Percentiles rank a stretch among this genome's conserved stretches.
phyloP scores from a whole-genome alignment of 2,888 invertebrate genomes.

The Xestia sexstrigata region DNA sequence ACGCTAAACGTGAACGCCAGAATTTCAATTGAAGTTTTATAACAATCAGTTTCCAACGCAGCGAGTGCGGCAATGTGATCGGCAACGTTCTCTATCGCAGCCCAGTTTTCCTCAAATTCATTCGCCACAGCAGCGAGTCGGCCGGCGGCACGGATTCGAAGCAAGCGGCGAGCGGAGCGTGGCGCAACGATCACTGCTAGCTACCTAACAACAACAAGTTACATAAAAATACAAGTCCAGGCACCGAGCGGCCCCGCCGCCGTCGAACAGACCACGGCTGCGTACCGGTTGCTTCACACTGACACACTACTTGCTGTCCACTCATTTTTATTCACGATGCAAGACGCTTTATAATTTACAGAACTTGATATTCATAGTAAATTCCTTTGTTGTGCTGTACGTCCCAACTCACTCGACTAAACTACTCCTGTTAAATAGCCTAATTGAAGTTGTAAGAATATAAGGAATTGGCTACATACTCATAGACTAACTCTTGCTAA shows the following conservation, averaged over 20 bases:
- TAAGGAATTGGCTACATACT: constrained; percentile 23
- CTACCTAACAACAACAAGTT: constrained; percentile 79
- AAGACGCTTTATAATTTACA: constrained; percentile 59
- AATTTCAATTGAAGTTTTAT: background rate
- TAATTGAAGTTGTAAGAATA: constrained; percentile 22
- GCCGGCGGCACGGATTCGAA: constrained; percentile 58
- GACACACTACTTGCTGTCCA: constrained; percentile 66
- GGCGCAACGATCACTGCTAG: constrained; percentile 75
- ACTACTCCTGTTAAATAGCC: constrained; percentile 17
- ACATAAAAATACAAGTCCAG: constrained; percentile 85
- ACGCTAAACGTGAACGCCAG: background rate
- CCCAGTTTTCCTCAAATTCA: constrained; percentile 71
- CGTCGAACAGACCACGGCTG: constrained; percentile 61
- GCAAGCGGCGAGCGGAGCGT: constrained; percentile 70
- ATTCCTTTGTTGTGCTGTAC: constrained; percentile 51
- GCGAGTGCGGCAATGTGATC: constrained; percentile 11
- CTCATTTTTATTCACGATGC: constrained; percentile 75
- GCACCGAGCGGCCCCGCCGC: constrained; percentile 56
- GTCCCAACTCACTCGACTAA: constrained; percentile 14
- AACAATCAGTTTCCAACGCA: constrained; percentile 32
- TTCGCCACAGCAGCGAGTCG: constrained; percentile 61
- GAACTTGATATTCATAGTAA: constrained; percentile 62
- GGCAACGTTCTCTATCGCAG: constrained; percentile 56
- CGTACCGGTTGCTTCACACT: constrained; percentile 82
- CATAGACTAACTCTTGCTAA: constrained; percentile 30